Evolutionary conservation across 1,140 invertebrate species (phyloP), one percentile per base, ranked within the genome.

Genomic region (Leptinotarsa undecemlineata): DNA sequence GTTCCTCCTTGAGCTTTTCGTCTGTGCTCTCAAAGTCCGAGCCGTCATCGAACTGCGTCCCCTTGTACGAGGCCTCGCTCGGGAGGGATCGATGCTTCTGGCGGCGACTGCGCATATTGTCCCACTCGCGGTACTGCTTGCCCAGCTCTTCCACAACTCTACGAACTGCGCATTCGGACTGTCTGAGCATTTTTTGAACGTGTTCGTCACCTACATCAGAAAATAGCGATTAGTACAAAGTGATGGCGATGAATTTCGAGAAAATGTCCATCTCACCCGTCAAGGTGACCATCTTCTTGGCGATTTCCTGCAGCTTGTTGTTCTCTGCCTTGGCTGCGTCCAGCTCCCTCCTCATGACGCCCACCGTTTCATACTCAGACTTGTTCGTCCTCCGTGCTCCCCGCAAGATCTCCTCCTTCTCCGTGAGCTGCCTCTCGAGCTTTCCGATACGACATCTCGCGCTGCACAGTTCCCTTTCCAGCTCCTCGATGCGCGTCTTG

Each of bases 141-240:
- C 72, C 76, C 0, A 82, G 51, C 75, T 82, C 81, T 51, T 80
- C 74, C 0, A 78, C 75, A 21, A 82, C 75, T 69, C 68, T 73
- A 63, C 78, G 79, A 4, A 81, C 79, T 1, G 81, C 81, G 57
- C 66, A 76, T 51, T 81, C 76, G 0, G 80, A 81, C 73, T 82
- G 77, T 66, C 77, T 78, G 6, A 82, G 60, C 77, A 82, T 75
- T 51, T 75, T 76, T 60, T 80, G 74, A 13, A 79, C 61, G 71
- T 81, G 80, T 70, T 79, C 78, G 63, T 82, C 81, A 3, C 78
- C 77, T 42, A 20, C 71, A 11, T 73, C 48, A 33, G 47, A 64
- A 13, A 64, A 64, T n/a, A 15, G 1, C 0, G 51, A n/a, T 57
- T n/a, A 57, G 51, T 17, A 19, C n/a, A 57, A 57, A 4, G 6